Evolutionary conservation across 2,113 vertebrate species (phyloP).

Genomic region (Machaerirhynchus nigripectus): DNA sequence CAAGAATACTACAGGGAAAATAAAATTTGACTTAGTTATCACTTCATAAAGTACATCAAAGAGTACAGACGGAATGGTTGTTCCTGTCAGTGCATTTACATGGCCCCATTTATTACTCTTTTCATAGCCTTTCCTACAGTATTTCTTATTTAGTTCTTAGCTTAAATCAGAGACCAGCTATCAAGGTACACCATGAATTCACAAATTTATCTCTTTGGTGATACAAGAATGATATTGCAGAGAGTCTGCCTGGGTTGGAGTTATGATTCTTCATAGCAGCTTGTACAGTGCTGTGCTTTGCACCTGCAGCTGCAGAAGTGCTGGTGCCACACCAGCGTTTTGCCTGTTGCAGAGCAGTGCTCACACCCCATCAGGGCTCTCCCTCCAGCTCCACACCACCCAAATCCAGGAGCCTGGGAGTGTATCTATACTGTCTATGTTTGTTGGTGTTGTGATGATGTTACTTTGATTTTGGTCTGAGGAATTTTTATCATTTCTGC

Average conservation of each 20-base stretch:
- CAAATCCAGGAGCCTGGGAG: neutral
- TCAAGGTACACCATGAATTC: neutral
- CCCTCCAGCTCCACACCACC: neutral
- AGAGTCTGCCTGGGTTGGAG: neutral
- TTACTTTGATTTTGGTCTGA: neutral
- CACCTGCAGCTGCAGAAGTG: neutral
- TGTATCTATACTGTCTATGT: fast-evolving
- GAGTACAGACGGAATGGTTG: neutral
- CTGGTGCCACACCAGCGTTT: fast-evolving
- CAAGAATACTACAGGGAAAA: constrained; percentile 16
- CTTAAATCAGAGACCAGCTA: neutral
- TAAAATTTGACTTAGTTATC: constrained; percentile 13
- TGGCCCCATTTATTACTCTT: neutral
- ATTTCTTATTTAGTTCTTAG: neutral
- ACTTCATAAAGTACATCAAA: neutral
- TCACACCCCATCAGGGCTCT: fast-evolving
- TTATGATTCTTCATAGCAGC: neutral
- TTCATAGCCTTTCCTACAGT: neutral
- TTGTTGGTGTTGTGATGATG: neutral
- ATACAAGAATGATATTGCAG: neutral
- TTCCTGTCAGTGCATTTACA: neutral
- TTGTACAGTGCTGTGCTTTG: neutral
- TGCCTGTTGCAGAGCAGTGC: neutral
- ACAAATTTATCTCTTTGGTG: neutral
- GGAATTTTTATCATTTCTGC: neutral